phyloP scores from a whole-genome alignment of 2,888 invertebrate genomes.

The Lymantria dispar region DNA sequence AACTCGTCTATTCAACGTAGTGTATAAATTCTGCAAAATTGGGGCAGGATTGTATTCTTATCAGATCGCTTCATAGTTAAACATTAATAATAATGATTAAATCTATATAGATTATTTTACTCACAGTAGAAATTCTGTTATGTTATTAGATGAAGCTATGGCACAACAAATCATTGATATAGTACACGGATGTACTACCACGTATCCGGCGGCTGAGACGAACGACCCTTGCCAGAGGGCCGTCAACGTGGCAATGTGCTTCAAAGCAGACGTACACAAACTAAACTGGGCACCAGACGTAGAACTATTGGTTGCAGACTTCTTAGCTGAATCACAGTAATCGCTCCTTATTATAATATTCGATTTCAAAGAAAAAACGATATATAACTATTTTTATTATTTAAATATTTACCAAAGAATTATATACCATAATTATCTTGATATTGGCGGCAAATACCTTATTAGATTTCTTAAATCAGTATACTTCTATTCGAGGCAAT shows the following conservation, averaged over 20 bases:
- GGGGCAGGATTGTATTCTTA: no score
- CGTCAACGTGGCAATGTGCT: slow-evolving; percentile 49
- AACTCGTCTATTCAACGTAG: no score
- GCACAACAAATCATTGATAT: slow-evolving; percentile 47
- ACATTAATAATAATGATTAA: no score
- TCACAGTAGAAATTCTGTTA: background rate
- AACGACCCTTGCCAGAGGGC: slow-evolving; percentile 42
- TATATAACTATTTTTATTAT: no score
- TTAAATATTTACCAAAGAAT: no score
- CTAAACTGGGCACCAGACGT: slow-evolving; percentile 54
- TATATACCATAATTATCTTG: no score
- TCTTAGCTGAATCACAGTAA: slow-evolving; percentile 45
- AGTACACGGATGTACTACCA: slow-evolving; percentile 44
- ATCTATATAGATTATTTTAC: background rate
- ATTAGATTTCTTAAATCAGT: no score
- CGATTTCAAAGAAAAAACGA: no score
- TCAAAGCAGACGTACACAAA: slow-evolving; percentile 55
- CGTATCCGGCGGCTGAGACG: slow-evolving; percentile 7
- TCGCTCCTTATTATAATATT: background rate
- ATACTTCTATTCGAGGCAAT: no score
- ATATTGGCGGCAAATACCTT: no score
- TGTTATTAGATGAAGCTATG: slow-evolving; percentile 45
- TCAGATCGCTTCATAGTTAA: no score
- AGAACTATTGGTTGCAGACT: slow-evolving; percentile 48
- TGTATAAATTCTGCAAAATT: no score